phyloP scores from a whole-genome alignment of 2,797 vertebrate species.

The Phaenicophaeus curvirostris region DNA sequence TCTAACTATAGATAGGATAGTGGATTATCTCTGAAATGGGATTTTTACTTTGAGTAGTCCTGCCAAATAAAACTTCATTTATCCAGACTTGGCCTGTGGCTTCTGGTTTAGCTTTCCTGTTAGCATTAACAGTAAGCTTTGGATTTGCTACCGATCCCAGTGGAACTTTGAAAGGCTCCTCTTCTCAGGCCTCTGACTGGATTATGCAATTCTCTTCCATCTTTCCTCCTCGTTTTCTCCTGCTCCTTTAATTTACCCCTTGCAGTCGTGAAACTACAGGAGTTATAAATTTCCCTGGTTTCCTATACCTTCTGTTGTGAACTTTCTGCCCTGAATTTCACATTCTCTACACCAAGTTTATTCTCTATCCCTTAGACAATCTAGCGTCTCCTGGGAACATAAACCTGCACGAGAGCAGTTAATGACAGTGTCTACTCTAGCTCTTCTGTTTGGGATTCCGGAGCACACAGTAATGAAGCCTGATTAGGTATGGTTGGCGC shows the following conservation, averaged over 20 bases:
- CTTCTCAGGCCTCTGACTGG: background rate
- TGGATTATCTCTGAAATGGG: background rate
- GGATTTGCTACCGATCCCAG: background rate
- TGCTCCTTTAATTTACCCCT: background rate
- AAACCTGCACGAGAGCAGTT: background rate
- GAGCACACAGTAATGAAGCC: background rate
- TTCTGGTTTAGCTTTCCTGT: conserved; percentile 14
- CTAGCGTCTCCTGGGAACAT: background rate
- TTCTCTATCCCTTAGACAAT: background rate
- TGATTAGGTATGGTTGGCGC: background rate
- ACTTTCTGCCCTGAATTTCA: background rate
- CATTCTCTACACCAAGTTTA: background rate
- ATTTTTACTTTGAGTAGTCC: conserved; percentile 2
- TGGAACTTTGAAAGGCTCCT: background rate
- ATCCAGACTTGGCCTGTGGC: background rate
- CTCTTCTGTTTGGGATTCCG: background rate
- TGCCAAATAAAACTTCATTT: background rate
- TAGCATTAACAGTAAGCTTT: conserved; percentile 27
- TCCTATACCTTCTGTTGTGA: conserved; percentile 2
- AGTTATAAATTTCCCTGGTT: background rate
- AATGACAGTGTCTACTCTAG: background rate
- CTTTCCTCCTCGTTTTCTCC: background rate
- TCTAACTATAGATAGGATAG: background rate
- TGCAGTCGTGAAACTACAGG: background rate
- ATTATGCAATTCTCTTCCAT: background rate